These are phyloP conservation scores for Anolis apletophallus DNA, from an alignment of 2,797 vertebrate genomes.

Conservation along the genomic window DNA sequence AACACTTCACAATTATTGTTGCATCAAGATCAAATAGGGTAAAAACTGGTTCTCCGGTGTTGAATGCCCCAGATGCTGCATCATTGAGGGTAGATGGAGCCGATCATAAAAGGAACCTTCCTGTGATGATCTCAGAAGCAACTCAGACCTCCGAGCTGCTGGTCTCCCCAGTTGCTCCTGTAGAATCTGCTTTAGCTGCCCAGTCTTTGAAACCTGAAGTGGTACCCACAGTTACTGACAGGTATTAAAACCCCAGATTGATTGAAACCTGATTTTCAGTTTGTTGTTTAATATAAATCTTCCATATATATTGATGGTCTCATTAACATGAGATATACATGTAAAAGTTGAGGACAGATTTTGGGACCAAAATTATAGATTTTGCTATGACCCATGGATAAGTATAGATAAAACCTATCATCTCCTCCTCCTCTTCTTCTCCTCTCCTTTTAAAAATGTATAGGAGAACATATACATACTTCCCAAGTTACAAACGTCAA, in stretches of 20 bases:
- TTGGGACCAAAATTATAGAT: too few relatives aligned
- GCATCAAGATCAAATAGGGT: conserved; percentile 53
- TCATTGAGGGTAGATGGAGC: conserved; percentile 6
- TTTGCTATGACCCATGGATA: too few relatives aligned
- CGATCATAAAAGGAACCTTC: neutral
- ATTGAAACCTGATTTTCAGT: neutral
- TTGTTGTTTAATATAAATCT: neutral
- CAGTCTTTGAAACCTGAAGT: accelerated
- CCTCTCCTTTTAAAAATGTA: too few relatives aligned
- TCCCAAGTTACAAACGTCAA: too few relatives aligned
- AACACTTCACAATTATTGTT: neutral
- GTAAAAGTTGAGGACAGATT: too few relatives aligned
- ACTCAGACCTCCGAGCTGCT: conserved; percentile 60
- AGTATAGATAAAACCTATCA: too few relatives aligned
- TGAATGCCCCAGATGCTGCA: conserved; percentile 2
- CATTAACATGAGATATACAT: neutral
- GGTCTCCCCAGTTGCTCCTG: accelerated
- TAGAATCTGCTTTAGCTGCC: neutral
- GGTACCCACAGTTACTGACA: conserved; percentile 28
- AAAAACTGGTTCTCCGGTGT: conserved; percentile 2
- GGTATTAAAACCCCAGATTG: conserved; percentile 52
- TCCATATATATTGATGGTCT: neutral
- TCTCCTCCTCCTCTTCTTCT: too few relatives aligned
- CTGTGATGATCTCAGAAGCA: conserved; percentile 43
- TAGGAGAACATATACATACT: too few relatives aligned